These are phyloP conservation scores for Distichodus sexfasciatus DNA, from an alignment of 2,797 vertebrate species.

Conservation along the genomic window DNA sequence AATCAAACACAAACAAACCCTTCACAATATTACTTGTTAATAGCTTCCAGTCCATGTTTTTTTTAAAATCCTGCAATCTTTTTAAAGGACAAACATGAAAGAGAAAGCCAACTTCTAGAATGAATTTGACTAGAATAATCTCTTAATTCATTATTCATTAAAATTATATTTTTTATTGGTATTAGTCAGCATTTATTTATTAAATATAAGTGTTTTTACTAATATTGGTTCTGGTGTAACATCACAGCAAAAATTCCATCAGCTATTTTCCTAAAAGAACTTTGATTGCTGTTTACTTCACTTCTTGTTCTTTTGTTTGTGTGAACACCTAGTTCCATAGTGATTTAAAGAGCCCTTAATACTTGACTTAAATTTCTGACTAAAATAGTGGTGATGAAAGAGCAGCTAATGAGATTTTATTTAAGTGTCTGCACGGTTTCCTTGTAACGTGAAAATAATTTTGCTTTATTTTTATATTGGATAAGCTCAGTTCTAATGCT, in stretches of 20 bases:
- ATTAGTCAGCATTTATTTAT: too few species aligned
- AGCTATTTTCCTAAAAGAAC: too few species aligned
- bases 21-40: too few species aligned
- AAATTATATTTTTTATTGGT: neutral
- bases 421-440: slow-evolving; percentile 62
- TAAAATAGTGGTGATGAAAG: neutral
- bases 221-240: too few species aligned
- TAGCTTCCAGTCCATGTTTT: too few species aligned
- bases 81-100: too few species aligned
- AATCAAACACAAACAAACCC: too few species aligned
- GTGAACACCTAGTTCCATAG: slow-evolving; percentile 14
- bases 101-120: too few species aligned
- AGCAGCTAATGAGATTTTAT: slow-evolving; percentile 36
- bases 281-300: too few species aligned
- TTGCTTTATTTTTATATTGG: slow-evolving; percentile 42
- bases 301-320: neutral
- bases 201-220: too few species aligned
- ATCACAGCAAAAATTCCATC: too few species aligned
- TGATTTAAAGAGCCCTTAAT: neutral
- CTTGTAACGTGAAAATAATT: slow-evolving; percentile 54
- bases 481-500: slow-evolving; percentile 50
- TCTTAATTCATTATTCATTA: neutral
- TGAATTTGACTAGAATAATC: neutral
- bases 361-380: neutral
- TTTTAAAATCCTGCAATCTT: too few species aligned